A percentile compares a stretch with the other conserved stretches of the same genome.
Evolutionary conservation across 1,140 invertebrate species (phyloP).

Genomic region (Lasaia peninsularis): DNA sequence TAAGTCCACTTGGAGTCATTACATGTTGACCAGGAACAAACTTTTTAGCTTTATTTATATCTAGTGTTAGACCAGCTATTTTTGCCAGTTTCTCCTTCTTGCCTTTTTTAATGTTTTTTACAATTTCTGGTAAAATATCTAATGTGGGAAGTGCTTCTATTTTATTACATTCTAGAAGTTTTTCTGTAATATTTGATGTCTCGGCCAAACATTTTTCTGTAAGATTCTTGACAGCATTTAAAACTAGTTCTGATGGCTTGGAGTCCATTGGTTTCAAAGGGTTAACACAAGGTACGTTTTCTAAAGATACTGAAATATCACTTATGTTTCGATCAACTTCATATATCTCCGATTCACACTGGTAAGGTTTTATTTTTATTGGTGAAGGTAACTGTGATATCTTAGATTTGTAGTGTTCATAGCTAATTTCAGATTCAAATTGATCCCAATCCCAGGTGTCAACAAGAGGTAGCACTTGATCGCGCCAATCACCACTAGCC

Average conservation of each 20-base stretch:
- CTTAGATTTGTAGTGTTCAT: slow-evolving; percentile 50
- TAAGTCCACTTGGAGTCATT: slow-evolving; percentile 81
- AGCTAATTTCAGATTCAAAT: slow-evolving; percentile 77
- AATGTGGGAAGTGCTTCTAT: slow-evolving; percentile 79
- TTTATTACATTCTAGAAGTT: slow-evolving; percentile 75
- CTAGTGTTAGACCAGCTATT: slow-evolving; percentile 81
- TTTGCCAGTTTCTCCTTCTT: slow-evolving; percentile 78
- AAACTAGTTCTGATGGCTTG: slow-evolving; percentile 72
- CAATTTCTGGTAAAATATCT: slow-evolving; percentile 80
- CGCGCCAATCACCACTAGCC: slow-evolving; percentile 78
- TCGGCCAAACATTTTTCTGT: slow-evolving; percentile 75
- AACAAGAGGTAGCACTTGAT: slow-evolving; percentile 78
- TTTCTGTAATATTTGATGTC: slow-evolving; percentile 79
- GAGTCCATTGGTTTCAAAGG: slow-evolving; percentile 79
- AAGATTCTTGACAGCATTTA: slow-evolving; percentile 75
- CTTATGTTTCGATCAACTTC: slow-evolving; percentile 68
- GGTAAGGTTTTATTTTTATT: slow-evolving; percentile 70
- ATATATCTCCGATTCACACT: slow-evolving; percentile 67
- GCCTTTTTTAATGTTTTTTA: slow-evolving; percentile 81
- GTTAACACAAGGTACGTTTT: slow-evolving; percentile 80
- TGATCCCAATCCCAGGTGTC: slow-evolving; percentile 81
- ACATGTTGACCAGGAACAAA: slow-evolving; percentile 84
- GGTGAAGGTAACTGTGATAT: slow-evolving; percentile 75
- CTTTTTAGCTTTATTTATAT: slow-evolving; percentile 80
- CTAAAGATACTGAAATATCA: slow-evolving; percentile 78